Evolutionary conservation across 2,113 vertebrate species (phyloP), one percentile per base, ranked within the genome.

Genomic region (Cyprinus carpio): DNA sequence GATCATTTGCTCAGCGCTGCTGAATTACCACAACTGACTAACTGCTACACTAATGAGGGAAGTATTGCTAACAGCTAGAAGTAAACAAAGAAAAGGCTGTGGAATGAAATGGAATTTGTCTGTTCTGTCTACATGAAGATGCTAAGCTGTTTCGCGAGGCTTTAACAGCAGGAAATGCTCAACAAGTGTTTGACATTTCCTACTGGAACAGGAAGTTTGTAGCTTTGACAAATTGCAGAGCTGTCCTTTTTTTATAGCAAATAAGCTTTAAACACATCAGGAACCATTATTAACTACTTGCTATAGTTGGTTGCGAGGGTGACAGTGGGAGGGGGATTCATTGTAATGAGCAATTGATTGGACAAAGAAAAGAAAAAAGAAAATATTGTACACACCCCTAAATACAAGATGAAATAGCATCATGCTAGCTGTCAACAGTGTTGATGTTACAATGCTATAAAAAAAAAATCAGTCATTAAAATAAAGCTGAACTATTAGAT

Each of bases 11-110:
- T 54, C 27, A 29, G 46, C 15, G 7, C 46, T 54, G 16, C 75
- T 76, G 75, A 76, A 76, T 1, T 10, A 51, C 16, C 16, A n/a
- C 37, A 65, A 34, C n/a, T n/a, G 29, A 29, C 65, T 67, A 75
- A 49, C 72, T 58, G 75, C 18, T 23, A 58, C 12, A 51, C 51
- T 58, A 23, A 12, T 23, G 29, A 77, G 16, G 29, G 11, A 56
- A 29, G 49, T 31, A 27, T 76, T 54, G 49, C 46, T 76, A 76
- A 76, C 49, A 76, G 4, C 46, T 67, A 67, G 65, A 67, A 67
- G 15, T 34, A 67, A 67, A 34, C 29, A 34, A 46, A 56, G 27
- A 20, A 56, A 77, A 56, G 27, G 51, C 18, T 51, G 46, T 51
- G 43, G 74, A 75, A 51, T 75, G 2, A 56, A 56, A 76, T 34